Percentiles rank a stretch among this genome's conserved stretches.
phyloP scores from a whole-genome alignment of 2,113 vertebrate genomes.

The Myiopsitta monachus region DNA sequence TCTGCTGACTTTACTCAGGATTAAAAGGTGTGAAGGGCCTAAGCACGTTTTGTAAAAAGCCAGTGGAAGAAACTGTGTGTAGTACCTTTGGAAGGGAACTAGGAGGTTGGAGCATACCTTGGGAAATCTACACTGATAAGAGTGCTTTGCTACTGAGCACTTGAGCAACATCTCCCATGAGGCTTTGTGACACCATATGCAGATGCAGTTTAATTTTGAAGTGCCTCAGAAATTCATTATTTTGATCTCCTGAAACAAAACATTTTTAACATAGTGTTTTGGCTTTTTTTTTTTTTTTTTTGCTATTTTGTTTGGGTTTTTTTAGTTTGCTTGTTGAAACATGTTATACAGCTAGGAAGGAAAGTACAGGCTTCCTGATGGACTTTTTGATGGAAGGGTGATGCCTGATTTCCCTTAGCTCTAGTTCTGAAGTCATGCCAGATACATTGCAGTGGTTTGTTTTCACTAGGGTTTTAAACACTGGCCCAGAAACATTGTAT shows the following conservation, averaged over 20 bases:
- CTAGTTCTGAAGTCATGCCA: not conserved
- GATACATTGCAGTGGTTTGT: not conserved
- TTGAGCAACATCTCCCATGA: not conserved
- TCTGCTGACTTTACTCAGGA: not conserved
- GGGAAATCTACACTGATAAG: not conserved
- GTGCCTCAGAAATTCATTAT: not conserved
- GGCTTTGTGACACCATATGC: not conserved
- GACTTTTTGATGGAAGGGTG: not conserved
- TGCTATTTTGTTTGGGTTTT: not conserved
- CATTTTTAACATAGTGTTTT: not conserved
- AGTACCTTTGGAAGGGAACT: not conserved
- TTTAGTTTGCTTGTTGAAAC: not conserved
- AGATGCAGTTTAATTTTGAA: not conserved
- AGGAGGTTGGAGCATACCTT: not conserved
- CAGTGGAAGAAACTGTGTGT: not conserved
- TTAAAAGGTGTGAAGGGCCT: not conserved
- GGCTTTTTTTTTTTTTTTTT: no score
- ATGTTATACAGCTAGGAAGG: not conserved
- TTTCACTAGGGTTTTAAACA: not conserved
- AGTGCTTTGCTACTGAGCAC: not conserved
- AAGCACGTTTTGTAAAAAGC: not conserved
- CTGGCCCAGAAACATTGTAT: not conserved
- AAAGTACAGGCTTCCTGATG: not conserved
- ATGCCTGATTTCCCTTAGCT: not conserved
- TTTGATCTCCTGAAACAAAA: not conserved